Conservation (phyloP, 2,797 vertebrate species). For the Lindbergichthys nudifrons region DNA sequence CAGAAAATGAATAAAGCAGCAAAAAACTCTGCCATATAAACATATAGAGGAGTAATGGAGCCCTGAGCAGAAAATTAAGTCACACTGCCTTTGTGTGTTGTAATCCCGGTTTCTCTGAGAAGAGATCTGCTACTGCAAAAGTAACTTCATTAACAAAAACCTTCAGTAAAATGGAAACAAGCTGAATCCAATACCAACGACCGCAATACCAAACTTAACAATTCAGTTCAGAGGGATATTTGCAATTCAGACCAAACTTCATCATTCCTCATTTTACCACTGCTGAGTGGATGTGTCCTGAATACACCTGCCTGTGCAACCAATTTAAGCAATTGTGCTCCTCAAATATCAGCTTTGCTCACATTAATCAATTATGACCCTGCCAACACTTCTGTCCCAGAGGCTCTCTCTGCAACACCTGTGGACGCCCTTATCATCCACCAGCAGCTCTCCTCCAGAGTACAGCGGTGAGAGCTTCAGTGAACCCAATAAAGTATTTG, state of each 20-base stretch:
- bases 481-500: background rate
- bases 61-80: too few relatives aligned
- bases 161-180: background rate
- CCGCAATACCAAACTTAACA: background rate
- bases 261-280: conserved; percentile 1
- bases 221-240: too few relatives aligned
- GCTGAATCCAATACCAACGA: background rate
- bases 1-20: too few relatives aligned
- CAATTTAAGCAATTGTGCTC: conserved; percentile 23
- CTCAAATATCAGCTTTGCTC: conserved; percentile 45
- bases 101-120: too few relatives aligned
- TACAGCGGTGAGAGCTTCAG: conserved; percentile 5
- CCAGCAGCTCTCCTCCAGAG: conserved; percentile 21
- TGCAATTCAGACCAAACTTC: background rate
- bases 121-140: background rate
- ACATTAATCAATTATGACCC: conserved; percentile 25
- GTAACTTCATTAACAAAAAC: background rate
- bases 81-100: too few relatives aligned
- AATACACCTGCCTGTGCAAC: conserved; percentile 11
- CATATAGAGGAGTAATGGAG: too few relatives aligned
- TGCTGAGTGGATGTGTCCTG: conserved; percentile 10
- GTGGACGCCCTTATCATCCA: conserved; percentile 43
- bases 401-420: conserved; percentile 26
- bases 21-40: too few relatives aligned
- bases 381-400: background rate